Evolutionary conservation across 1,140 invertebrate species (phyloP).

Genomic region (Magallana angulata): DNA sequence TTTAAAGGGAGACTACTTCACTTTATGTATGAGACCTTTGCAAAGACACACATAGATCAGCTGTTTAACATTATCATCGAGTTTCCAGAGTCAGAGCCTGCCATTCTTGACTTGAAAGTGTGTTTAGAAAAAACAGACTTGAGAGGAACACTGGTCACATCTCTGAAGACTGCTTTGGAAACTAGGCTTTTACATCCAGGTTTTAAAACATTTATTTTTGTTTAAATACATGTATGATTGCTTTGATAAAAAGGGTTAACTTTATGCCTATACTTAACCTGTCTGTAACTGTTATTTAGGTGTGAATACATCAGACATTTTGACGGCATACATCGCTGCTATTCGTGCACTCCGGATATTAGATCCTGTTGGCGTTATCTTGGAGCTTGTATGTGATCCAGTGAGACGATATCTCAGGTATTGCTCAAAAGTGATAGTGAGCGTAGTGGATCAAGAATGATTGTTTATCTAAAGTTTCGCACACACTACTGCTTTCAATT

Average conservation of each 20-base stretch:
- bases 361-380: slow-evolving; percentile 94
- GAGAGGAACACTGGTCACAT: slow-evolving; percentile 86
- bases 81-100: slow-evolving; percentile 96
- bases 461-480: too few species aligned
- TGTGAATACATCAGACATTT: slow-evolving; percentile 97
- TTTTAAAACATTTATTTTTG: neutral
- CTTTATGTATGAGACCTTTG: slow-evolving; percentile 93
- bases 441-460: neutral
- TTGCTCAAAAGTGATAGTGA: neutral
- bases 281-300: slow-evolving; percentile 80
- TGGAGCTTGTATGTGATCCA: slow-evolving; percentile 96
- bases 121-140: slow-evolving; percentile 92
- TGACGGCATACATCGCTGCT: slow-evolving; percentile 97
- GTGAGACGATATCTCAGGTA: slow-evolving; percentile 85
- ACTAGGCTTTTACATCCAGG: slow-evolving; percentile 79
- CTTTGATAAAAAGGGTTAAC: neutral
- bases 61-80: slow-evolving; percentile 98
- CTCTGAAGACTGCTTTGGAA: slow-evolving; percentile 86
- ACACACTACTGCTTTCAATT: too few species aligned
- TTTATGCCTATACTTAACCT: neutral
- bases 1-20: slow-evolving; percentile 84
- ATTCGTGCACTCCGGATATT: slow-evolving; percentile 95
- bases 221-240: neutral
- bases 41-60: slow-evolving; percentile 92
- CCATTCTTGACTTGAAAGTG: slow-evolving; percentile 92